Base-by-base conservation (phyloP, 2,797 vertebrate genomes). In the Notolepis coatsorum region DNA sequence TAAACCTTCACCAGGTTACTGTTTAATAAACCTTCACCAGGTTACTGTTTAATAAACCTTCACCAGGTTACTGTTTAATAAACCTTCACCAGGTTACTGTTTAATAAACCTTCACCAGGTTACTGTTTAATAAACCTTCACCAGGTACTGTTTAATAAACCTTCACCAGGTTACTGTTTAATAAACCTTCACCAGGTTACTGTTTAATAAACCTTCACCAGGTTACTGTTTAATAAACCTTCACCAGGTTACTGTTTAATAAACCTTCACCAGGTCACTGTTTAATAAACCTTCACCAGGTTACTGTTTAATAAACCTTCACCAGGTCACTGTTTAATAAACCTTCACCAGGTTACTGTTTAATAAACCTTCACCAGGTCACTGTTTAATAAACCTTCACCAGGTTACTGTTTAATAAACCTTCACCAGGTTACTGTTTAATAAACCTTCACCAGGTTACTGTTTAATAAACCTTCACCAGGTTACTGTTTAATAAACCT, bases 201-300 rank as follows among this genome's bases (percentile, higher is more conserved):
- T 93, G 80, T 0, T 8, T 1, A 17, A 12, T 17, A 43, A 17
- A n/a, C n/a, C n/a, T n/a, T n/a, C 97, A 99, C 53, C 96, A 98
- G 79, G 89, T 84, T 18, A 80, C 91, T 93, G 80, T 0, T 8
- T 1, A 17, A 12, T 17, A 43, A 17, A n/a, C n/a, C n/a, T n/a
- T n/a, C 97, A 99, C 53, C 96, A 98, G 79, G 89, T 84, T 18
- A 80, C 91, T 93, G 80, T 0, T 8, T 1, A 17, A 12, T 17
- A 43, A 17, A n/a, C n/a, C n/a, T n/a, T n/a, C 97, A 99, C 53
- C 96, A 98, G 79, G 89, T 84, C 13, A 80, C 91, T 93, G 80
- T 0, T 8, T 1, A 17, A 12, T 17, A 43, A 17, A n/a, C n/a
- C n/a, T n/a, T n/a, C 97, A 99, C 53, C 96, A 98, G 79, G 89